Evolutionary conservation across 2,888 invertebrate genomes (phyloP).

Genomic region (Tholera decimalis): DNA sequence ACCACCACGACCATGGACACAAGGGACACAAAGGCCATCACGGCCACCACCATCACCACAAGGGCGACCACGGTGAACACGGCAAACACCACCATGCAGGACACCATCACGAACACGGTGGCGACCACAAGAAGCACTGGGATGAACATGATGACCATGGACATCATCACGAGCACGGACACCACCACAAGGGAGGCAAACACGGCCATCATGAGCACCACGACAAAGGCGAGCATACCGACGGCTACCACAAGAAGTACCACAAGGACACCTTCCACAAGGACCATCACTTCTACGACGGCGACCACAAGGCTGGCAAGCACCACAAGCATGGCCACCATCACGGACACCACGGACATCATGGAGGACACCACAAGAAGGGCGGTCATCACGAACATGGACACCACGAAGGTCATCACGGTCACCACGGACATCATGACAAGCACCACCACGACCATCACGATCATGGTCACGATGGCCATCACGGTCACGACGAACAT

Average conservation of each 20-base stretch:
- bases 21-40: conserved; percentile 87
- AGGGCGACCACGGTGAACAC: conserved; percentile 84
- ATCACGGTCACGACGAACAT: conserved; percentile 87
- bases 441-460: conserved; percentile 84
- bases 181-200: conserved; percentile 86
- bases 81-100: conserved; percentile 84
- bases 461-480: conserved; percentile 86
- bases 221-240: conserved; percentile 85
- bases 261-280: conserved; percentile 88
- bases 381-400: conserved; percentile 85
- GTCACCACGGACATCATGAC: conserved; percentile 84
- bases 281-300: conserved; percentile 88
- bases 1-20: conserved; percentile 84
- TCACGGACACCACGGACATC: conserved; percentile 84
- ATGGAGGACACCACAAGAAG: conserved; percentile 86
- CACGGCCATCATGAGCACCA: conserved; percentile 87
- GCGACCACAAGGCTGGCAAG: conserved; percentile 85
- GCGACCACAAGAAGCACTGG: conserved; percentile 85
- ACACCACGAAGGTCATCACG: conserved; percentile 85
- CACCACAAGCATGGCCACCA: conserved; percentile 87
- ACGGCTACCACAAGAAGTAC: conserved; percentile 87
- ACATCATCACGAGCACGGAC: conserved; percentile 85
- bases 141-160: conserved; percentile 86
- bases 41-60: conserved; percentile 86
- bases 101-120: conserved; percentile 85